Evolutionary conservation across 2,797 vertebrate species (phyloP), one percentile per base, ranked within the genome.

Genomic region (Sparidentex hasta): DNA sequence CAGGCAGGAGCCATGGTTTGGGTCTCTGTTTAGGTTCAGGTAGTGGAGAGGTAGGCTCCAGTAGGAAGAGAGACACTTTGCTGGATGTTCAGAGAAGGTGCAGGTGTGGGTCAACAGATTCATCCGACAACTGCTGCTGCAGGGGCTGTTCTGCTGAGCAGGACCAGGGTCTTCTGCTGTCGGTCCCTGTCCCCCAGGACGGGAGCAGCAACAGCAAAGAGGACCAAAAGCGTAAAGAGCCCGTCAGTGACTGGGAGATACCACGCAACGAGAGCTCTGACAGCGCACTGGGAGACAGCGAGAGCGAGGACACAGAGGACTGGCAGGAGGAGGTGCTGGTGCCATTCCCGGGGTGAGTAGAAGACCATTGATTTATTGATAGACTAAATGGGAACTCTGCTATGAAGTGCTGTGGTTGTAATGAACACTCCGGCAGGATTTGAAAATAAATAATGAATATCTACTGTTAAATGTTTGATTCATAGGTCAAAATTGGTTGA

Each of bases 191-290:
- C 92, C 96, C 95, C 78, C 95, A 93, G 90, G 96, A 94, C 86
- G 96, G 71, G 50, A 71, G 70, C 51, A 64, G 59, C 74, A 76
- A 95, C 82, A 91, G 92, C 72, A 89, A 72, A 89, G 95, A 94
- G 87, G 96, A 94, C 52, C 77, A 94, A 90, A 97, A 97, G 87
- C 41, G 44, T 17, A 97, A 97, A 84, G 91, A 67, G 48, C 92
- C 94, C 0, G 90, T 95, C 82, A 95, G 93, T 50, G 98, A 99
- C 76, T 99, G 97, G 97, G 98, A 99, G 94, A 99, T 99, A 93
- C 98, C 98, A 29, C 97, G 98, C 90, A 99, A 99, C 52, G 98
- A 99, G 95, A 99, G 98, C 94, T 99, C 98, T 33, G 98, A 99
- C 83, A 99, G 98, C 64, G 98, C 98, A 7, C 94, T 99, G 75